Evolutionary conservation across 2,888 invertebrate genomes (phyloP), one percentile per base, ranked within the genome.

Genomic region (Hedya salicella): DNA sequence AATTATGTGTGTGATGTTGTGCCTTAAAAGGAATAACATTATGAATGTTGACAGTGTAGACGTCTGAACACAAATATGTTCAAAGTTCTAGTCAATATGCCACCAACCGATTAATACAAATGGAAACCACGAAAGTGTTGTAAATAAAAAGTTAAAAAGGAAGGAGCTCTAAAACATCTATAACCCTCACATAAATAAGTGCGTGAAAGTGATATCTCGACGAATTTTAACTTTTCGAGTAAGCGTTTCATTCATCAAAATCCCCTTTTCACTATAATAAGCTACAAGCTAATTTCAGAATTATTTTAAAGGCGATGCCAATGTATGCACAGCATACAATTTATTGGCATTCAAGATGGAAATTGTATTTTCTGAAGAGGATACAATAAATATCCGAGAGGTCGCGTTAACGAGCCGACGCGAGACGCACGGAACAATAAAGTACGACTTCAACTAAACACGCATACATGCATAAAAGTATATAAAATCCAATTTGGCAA

Each of bases 341-440:
- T 85, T 87, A 88, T 88, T 81, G 77, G 79, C 78, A 80, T 84
- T 85, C 80, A 80, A 86, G 81, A 87, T 89, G 89, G 88, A 89
- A 88, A 90, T 89, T 89, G 88, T 89, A 86, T 89, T 87, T 89
- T 88, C 84, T 88, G 85, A 83, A 85, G 87, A 89, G 90, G 90
- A 90, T 89, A 90, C 87, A 86, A 91, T 91, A 91, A 90, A 91
- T 89, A 88, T 88, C 78, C 82, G 77, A 88, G 88, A 90, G 89
- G 89, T 89, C 88, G 89, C 87, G 89, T 90, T 91, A 91, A 91
- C 90, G 88, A 90, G 89, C 78, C 80, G 77, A 77, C 79, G 85
- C 86, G 82, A 85, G 86, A 85, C 79, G 82, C 80, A 81, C 78
- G 85, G 87, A 87, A 89, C 89, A 89, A 90, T 89, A 89, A 89